Conservation (phyloP, 2,797 vertebrate genomes). For the Alectoris magna region DNA sequence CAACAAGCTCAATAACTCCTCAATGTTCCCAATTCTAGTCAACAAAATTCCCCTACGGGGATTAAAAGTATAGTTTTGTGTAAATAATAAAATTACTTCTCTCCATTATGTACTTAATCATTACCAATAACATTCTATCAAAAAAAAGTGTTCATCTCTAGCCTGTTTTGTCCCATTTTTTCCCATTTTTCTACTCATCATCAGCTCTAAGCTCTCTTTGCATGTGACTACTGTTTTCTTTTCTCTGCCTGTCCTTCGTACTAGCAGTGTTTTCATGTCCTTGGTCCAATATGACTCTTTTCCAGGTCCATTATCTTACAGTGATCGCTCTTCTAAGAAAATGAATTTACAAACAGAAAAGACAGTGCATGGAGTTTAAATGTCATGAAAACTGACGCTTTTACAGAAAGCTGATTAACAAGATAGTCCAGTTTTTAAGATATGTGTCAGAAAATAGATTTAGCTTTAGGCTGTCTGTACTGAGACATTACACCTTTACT, state of each 20-base stretch:
- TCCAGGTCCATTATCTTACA: not conserved
- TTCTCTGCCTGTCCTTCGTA: not conserved
- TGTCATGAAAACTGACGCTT: not conserved
- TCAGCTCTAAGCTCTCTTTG: not conserved
- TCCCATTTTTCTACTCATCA: not conserved
- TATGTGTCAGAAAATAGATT: not conserved
- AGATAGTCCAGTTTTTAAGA: not conserved
- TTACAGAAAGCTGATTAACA: not conserved
- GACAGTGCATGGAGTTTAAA: not conserved
- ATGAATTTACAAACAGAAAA: not conserved
- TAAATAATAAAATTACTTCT: not conserved
- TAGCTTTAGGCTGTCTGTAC: not conserved
- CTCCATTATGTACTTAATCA: not conserved
- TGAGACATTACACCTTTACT: not conserved
- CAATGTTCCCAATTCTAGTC: not conserved
- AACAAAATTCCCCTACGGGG: not conserved
- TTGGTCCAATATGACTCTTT: not conserved
- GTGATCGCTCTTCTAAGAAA: not conserved
- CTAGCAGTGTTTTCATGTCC: not conserved
- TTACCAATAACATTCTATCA: not conserved
- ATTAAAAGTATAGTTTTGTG: not conserved
- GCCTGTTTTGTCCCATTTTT: not conserved
- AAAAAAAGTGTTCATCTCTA: not conserved
- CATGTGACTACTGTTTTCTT: not conserved
- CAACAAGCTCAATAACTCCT: not conserved